phyloP scores from a whole-genome alignment of 2,113 vertebrate species.

The Scophthalmus maximus region DNA sequence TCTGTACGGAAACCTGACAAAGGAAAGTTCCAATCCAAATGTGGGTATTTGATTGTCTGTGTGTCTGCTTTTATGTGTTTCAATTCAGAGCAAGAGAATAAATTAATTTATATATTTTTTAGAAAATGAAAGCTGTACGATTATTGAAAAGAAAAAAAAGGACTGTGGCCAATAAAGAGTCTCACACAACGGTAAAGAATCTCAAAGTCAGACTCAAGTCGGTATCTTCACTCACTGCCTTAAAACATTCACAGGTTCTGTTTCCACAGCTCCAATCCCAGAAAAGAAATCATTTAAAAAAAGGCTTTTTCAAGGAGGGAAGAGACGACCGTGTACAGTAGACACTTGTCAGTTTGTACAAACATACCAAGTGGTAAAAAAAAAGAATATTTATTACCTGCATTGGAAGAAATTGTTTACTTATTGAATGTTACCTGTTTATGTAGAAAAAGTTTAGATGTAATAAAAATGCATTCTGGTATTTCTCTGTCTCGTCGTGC shows the following conservation, averaged over 20 bases:
- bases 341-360: slow-evolving; percentile 96
- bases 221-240: slow-evolving; percentile 93
- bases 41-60: slow-evolving; percentile 72
- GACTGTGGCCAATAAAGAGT: slow-evolving; percentile 73
- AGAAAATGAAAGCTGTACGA: slow-evolving; percentile 75
- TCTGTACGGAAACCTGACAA: slow-evolving; percentile 64
- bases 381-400: slow-evolving; percentile 99
- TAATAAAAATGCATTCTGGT: slow-evolving; percentile 98
- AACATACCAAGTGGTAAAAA: slow-evolving; percentile 93
- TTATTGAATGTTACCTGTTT: slow-evolving; percentile 99
- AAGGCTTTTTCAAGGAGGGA: slow-evolving; percentile 83
- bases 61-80: slow-evolving; percentile 75
- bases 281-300: slow-evolving; percentile 79
- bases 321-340: slow-evolving; percentile 89
- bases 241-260: slow-evolving; percentile 89
- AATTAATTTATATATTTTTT: slow-evolving; percentile 83
- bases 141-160: slow-evolving; percentile 47
- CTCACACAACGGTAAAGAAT: slow-evolving; percentile 61
- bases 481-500: slow-evolving; percentile 51
- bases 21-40: slow-evolving; percentile 60
- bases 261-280: slow-evolving; percentile 89
- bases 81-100: slow-evolving; percentile 71
- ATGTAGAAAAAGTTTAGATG: slow-evolving; percentile 99
- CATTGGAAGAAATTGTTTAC: slow-evolving; percentile 98
- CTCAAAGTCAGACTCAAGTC: slow-evolving; percentile 70